Percentiles rank a stretch among this genome's conserved stretches.
Evolutionary conservation across 1,140 invertebrate genomes (phyloP).

Genomic region (Sycophaga agraensis): DNA sequence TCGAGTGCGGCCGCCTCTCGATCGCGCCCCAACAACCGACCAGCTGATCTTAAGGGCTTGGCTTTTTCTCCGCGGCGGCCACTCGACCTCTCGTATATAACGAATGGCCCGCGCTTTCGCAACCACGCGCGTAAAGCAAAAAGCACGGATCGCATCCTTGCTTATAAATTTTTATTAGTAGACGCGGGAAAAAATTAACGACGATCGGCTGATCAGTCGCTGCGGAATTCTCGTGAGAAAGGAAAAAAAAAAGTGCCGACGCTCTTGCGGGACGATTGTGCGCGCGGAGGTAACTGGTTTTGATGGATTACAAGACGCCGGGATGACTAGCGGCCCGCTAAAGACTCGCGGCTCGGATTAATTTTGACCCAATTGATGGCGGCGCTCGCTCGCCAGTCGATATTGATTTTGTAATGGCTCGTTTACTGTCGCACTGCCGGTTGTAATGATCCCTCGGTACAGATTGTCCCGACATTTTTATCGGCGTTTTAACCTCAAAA

Average conservation of each 20-base stretch:
- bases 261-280: too few species aligned
- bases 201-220: background rate
- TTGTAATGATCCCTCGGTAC: constrained; percentile 4
- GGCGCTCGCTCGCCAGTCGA: too few species aligned
- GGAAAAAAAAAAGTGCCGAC: too few species aligned
- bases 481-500: background rate
- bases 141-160: background rate
- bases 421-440: constrained; percentile 15
- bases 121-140: background rate
- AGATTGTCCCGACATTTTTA: constrained; percentile 5
- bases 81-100: too few species aligned
- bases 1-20: too few species aligned
- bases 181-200: background rate
- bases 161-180: constrained; percentile 22
- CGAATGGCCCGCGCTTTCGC: too few species aligned
- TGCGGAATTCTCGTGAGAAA: too few species aligned
- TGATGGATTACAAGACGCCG: background rate
- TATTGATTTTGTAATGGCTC: constrained; percentile 16
- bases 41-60: too few species aligned
- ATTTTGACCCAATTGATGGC: constrained; percentile 17
- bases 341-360: constrained; percentile 3
- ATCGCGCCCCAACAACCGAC: too few species aligned
- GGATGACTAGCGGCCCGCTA: background rate
- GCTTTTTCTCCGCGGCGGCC: too few species aligned
- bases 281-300: background rate